phyloP scores from a whole-genome alignment of 2,797 vertebrate genomes.

The Hemibagrus guttatus region DNA sequence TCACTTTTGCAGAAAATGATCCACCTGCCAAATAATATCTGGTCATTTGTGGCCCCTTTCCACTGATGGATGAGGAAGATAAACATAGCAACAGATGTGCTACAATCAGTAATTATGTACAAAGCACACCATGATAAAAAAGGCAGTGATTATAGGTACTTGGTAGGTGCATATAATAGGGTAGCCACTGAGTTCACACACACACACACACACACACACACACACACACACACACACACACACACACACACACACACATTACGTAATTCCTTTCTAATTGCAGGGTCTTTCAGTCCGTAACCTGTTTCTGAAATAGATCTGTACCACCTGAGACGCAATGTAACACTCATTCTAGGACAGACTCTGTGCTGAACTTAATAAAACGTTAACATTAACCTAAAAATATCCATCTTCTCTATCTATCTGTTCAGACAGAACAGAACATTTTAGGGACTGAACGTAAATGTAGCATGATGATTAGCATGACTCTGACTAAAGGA shows the following conservation, averaged over 20 bases:
- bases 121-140: neutral
- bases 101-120: neutral
- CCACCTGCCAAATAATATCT: neutral
- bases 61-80: neutral
- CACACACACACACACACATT: constrained; percentile 19
- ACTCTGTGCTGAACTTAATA: neutral
- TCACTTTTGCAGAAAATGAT: neutral
- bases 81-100: neutral
- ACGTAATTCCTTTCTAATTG: constrained; percentile 9
- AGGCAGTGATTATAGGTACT: neutral
- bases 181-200: neutral
- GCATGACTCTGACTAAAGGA: neutral
- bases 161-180: neutral
- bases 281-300: neutral
- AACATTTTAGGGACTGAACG: neutral
- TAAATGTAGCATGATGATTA: neutral
- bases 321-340: constrained; percentile 33
- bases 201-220: constrained; percentile 8
- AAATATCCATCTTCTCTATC: constrained; percentile 16
- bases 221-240: constrained; percentile 13
- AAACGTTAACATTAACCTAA: neutral
- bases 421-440: neutral
- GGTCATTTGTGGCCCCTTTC: neutral
- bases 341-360: constrained; percentile 5
- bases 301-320: constrained; percentile 12